phyloP scores from a whole-genome alignment of 1,140 invertebrate genomes.

The Ditylenchus dipsaci region DNA sequence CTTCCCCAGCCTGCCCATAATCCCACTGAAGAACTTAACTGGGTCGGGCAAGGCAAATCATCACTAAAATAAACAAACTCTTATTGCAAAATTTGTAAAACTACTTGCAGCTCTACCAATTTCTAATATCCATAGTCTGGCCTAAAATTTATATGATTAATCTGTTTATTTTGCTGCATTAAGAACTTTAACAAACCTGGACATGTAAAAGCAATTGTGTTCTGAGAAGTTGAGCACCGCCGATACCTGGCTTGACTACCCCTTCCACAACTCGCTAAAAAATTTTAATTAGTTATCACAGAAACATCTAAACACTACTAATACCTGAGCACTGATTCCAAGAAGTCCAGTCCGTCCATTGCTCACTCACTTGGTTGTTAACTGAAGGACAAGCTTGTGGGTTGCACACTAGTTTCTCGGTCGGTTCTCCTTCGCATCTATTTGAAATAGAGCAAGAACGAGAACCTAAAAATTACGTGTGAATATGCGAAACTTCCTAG shows the following conservation, averaged over 20 bases:
- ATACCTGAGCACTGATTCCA: constrained; percentile 42
- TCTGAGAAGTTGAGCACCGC: constrained; percentile 48
- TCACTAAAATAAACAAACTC: constrained; percentile 21
- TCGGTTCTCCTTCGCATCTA: constrained; percentile 45
- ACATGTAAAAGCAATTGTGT: constrained; percentile 52
- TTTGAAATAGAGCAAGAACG: constrained; percentile 47
- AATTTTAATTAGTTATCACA: constrained; percentile 17
- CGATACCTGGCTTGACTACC: constrained; percentile 55
- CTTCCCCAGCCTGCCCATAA: constrained; percentile 44
- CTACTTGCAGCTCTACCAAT: constrained; percentile 16
- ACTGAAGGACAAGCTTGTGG: constrained; percentile 41
- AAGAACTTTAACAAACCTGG: constrained; percentile 33
- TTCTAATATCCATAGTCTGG: constrained; percentile 54
- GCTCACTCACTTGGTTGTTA: constrained; percentile 20
- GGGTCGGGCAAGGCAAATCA: constrained; percentile 40
- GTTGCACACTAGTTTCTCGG: constrained; percentile 38
- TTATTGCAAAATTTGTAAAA: too few relatives aligned
- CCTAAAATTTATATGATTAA: too few relatives aligned
- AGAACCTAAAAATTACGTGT: constrained; percentile 5
- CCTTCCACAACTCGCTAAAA: constrained; percentile 48
- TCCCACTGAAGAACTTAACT: constrained; percentile 12
- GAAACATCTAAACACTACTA: constrained; percentile 23
- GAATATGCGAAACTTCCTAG: too few relatives aligned
- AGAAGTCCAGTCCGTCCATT: constrained; percentile 56
- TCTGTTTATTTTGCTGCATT: too few relatives aligned